Evolutionary conservation across 2,888 invertebrate species (phyloP).

Genomic region (Eilema depressum): DNA sequence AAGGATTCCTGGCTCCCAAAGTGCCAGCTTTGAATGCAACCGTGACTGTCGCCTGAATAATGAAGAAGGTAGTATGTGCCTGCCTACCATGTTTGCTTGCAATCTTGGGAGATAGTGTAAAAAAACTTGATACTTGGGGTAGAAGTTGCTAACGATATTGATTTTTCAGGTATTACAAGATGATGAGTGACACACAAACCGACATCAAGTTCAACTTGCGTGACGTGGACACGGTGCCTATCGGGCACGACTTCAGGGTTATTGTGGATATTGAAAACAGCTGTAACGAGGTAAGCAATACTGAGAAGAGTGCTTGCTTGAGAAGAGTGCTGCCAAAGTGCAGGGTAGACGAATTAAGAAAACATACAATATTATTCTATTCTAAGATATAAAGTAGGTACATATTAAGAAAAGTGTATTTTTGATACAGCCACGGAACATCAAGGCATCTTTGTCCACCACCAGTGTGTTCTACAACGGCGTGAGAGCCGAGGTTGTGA

Average conservation of each 20-base stretch:
- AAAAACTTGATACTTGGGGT: too few relatives aligned
- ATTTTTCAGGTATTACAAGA: constrained; percentile 84
- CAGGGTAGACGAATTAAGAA: too few relatives aligned
- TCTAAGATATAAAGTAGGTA: too few relatives aligned
- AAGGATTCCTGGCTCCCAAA: too few relatives aligned
- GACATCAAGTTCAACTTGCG: constrained; percentile 89
- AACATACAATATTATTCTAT: too few relatives aligned
- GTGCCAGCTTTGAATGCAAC: too few relatives aligned
- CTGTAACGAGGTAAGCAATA: constrained; percentile 73
- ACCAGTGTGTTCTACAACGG: constrained; percentile 93
- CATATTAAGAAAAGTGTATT: not conserved
- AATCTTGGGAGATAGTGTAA: too few relatives aligned
- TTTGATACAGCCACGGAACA: constrained; percentile 82
- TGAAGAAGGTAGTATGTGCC: too few relatives aligned
- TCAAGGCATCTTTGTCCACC: constrained; percentile 89
- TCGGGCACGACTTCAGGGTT: constrained; percentile 90
- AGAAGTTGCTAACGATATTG: not conserved
- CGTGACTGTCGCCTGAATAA: too few relatives aligned
- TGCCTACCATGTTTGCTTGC: too few relatives aligned
- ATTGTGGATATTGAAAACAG: constrained; percentile 89
- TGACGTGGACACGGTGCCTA: constrained; percentile 89
- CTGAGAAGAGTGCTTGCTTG: too few relatives aligned
- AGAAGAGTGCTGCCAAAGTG: too few relatives aligned
- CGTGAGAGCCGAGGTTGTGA: constrained; percentile 90
- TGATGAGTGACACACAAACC: constrained; percentile 85